These are phyloP conservation scores for Grantiella picta DNA, from an alignment of 2,113 vertebrate species.

Conservation along the genomic window DNA sequence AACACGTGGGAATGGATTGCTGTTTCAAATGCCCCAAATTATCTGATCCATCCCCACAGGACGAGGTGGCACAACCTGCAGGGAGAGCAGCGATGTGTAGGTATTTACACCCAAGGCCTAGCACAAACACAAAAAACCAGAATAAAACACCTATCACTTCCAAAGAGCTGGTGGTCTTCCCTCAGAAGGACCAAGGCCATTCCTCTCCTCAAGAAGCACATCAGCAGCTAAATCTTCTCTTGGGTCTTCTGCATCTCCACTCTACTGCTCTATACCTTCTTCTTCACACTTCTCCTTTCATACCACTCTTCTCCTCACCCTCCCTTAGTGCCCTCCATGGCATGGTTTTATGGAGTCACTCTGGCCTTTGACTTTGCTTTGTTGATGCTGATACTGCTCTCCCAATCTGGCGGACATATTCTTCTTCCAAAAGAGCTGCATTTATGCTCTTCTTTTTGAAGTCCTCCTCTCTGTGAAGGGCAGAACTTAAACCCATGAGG, in stretches of 20 bases:
- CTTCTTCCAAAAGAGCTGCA: background rate
- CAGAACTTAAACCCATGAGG: background rate
- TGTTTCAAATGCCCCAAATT: background rate
- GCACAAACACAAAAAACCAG: background rate
- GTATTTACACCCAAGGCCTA: background rate
- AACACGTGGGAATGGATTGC: fast-evolving
- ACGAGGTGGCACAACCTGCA: background rate
- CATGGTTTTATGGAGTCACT: background rate
- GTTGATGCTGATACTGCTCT: fast-evolving
- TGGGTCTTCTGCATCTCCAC: background rate
- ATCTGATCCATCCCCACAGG: background rate
- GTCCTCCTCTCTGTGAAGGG: background rate
- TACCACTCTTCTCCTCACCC: background rate
- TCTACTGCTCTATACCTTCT: background rate
- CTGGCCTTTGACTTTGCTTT: background rate
- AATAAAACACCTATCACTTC: background rate
- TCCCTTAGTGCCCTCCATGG: fast-evolving
- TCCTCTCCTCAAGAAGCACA: background rate
- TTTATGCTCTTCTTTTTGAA: background rate
- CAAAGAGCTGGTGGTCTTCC: background rate
- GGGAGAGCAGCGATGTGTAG: background rate
- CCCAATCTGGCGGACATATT: background rate
- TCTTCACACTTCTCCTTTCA: background rate
- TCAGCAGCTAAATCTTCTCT: background rate
- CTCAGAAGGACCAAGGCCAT: background rate